phyloP scores from a whole-genome alignment of 2,797 vertebrate species.

The Artibeus lituratus region DNA sequence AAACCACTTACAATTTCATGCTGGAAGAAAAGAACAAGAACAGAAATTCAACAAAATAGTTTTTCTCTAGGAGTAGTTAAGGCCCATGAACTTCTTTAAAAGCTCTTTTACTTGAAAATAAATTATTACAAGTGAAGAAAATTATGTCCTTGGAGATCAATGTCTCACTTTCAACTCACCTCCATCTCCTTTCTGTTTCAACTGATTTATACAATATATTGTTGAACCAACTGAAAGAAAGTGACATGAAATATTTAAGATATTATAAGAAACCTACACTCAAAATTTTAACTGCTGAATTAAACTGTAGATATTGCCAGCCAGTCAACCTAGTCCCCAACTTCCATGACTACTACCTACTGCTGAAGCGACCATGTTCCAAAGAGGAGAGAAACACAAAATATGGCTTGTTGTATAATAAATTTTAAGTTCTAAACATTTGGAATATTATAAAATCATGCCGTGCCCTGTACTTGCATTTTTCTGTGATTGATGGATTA shows the following conservation, averaged over 20 bases:
- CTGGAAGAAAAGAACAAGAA: neutral
- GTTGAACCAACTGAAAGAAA: neutral
- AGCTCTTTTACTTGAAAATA: conserved; percentile 26
- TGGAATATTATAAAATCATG: neutral
- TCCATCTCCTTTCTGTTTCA: neutral
- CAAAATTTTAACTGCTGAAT: neutral
- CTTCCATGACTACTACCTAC: neutral
- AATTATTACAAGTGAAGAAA: conserved; percentile 16
- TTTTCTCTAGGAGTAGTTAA: conserved; percentile 31
- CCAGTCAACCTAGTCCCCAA: neutral
- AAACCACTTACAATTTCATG: conserved; percentile 6
- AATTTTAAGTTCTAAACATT: neutral
- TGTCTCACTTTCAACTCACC: conserved; percentile 1
- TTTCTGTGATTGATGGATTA: neutral
- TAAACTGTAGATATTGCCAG: conserved; percentile 8
- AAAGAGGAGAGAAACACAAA: neutral
- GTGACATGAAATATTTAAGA: conserved; percentile 46
- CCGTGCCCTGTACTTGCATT: neutral
- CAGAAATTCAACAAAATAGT: conserved; percentile 15
- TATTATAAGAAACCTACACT: conserved; percentile 24
- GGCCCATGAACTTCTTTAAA: conserved; percentile 1
- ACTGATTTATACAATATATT: neutral
- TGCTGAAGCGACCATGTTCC: neutral
- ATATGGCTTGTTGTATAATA: neutral
- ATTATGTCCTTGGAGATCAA: neutral